Evolutionary conservation across 2,888 invertebrate genomes (phyloP), one percentile per base, ranked within the genome.

Genomic region (Stramonita haemastoma): DNA sequence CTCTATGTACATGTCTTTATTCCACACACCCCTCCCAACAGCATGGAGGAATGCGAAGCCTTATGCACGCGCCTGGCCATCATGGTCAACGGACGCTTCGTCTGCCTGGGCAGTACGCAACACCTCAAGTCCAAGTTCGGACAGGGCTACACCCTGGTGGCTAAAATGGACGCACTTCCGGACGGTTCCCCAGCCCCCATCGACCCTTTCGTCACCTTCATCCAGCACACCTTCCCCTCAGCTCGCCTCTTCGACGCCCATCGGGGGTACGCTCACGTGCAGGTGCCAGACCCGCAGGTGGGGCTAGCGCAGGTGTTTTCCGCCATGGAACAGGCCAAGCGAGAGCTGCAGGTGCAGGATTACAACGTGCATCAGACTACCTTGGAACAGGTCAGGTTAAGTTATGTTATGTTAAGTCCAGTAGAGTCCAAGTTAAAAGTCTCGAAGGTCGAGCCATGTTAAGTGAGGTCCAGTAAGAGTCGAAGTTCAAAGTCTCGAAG

Each of bases 81-180:
- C 85, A 96, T 96, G 96, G 96, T 96, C 36, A 96, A 96, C 92
- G 96, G 96, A 60, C 93, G 93, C 86, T 95, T 96, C 91, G 93
- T 94, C 89, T 96, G 96, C 91, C 92, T 96, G 34, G 96, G 96
- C 34, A 95, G 94, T 90, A 95, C 96, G 5, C 96, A 96, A 87
- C 95, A 96, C 90, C 93, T 96, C 17, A 96, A 96, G 93, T 92
- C 95, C 92, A 96, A 95, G 96, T 96, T 97, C 95, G 97, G 97
- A 2, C 96, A 97, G 87, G 98, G 98, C 77, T 97, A 97, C 94
- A 97, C 97, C 87, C 96, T 97, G 17, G 96, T 96, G 88, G 94
- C 97, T 8, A 97, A 97, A 93, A 89, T 94, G 79, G 91, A 84
- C 22, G 13, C 84, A 15, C 86, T 87, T 73, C 56, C 32, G 70